phyloP scores from a whole-genome alignment of 2,888 invertebrate genomes.

The Xylota segnis region DNA sequence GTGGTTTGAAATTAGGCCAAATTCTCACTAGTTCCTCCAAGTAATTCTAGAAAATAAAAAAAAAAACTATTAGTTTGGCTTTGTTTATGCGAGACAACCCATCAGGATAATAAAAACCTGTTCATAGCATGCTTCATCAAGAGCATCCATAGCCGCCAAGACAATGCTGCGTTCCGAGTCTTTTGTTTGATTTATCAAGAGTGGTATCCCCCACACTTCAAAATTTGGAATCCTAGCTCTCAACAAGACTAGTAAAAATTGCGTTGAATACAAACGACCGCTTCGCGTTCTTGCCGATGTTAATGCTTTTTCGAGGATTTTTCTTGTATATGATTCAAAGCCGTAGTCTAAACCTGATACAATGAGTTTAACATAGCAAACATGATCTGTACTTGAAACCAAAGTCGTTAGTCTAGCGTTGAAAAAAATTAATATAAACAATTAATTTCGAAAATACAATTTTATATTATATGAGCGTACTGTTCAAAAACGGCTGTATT shows the following conservation, averaged over 20 bases:
- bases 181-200: slow-evolving; percentile 93
- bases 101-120: too few relatives aligned
- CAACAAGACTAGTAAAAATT: slow-evolving; percentile 94
- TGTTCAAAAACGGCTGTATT: slow-evolving; percentile 90
- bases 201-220: slow-evolving; percentile 93
- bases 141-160: slow-evolving; percentile 91
- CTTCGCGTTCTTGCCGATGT: slow-evolving; percentile 85
- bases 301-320: slow-evolving; percentile 85
- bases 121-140: slow-evolving; percentile 97
- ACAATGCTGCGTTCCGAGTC: slow-evolving; percentile 93
- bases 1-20: slow-evolving; percentile 88
- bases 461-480: too few relatives aligned
- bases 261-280: slow-evolving; percentile 93
- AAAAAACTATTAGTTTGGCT: not conserved
- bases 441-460: too few relatives aligned
- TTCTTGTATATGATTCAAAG: slow-evolving; percentile 89
- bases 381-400: slow-evolving; percentile 93
- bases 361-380: slow-evolving; percentile 96
- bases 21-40: slow-evolving; percentile 91
- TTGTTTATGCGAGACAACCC: too few relatives aligned
- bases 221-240: slow-evolving; percentile 90
- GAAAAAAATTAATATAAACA: not conserved
- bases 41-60: slow-evolving; percentile 86
- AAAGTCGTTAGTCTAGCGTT: slow-evolving; percentile 90
- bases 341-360: slow-evolving; percentile 96